These are phyloP conservation scores for Abramis brama DNA, from an alignment of 2,113 vertebrate genomes.

Conservation along the genomic window DNA sequence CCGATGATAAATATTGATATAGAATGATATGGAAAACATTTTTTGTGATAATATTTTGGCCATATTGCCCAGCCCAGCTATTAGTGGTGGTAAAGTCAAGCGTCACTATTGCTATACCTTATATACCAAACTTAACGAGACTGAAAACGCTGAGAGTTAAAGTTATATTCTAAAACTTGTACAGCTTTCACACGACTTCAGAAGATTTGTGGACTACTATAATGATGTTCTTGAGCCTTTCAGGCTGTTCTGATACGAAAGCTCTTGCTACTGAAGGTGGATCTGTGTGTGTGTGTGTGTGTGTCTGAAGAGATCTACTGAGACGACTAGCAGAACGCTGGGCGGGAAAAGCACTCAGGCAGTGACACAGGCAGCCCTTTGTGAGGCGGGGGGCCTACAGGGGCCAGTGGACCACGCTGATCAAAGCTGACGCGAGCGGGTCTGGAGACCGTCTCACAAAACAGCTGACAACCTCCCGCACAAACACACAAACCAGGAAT, in stretches of 20 bases:
- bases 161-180: background rate
- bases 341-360: conserved; percentile 34
- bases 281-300: conserved; percentile 10
- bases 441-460: conserved; percentile 55
- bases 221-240: no score
- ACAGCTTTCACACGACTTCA: background rate
- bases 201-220: no score
- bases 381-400: conserved; percentile 46
- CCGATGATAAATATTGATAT: no score
- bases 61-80: no score
- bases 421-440: conserved; percentile 52
- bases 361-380: conserved; percentile 59
- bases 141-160: no score
- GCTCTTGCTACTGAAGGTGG: background rate
- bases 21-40: no score
- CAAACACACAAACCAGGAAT: conserved; percentile 9
- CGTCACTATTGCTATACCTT: no score
- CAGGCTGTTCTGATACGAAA: no score
- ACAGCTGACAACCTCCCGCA: conserved; percentile 47
- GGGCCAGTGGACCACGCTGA: conserved; percentile 46
- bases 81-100: no score
- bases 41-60: no score
- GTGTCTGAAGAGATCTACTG: conserved; percentile 23
- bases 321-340: conserved; percentile 37
- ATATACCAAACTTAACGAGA: no score